Evolutionary conservation across 2,797 vertebrate genomes (phyloP), one percentile per base, ranked within the genome.

Genomic region (Mormyrops boulengeri): DNA sequence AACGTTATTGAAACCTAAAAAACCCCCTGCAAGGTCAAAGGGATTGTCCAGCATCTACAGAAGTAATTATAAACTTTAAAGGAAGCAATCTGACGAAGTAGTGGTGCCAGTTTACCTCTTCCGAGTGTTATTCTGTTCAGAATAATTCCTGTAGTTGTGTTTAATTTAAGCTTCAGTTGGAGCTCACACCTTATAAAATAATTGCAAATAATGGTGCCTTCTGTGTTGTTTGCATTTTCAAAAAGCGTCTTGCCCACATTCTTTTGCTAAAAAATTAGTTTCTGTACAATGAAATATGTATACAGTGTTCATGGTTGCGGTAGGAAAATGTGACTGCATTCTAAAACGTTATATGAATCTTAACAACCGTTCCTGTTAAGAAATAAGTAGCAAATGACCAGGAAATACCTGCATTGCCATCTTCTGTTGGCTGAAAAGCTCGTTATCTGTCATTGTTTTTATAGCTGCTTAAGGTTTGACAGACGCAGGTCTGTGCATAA

Each of bases 311-410:
- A 66, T 80, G 87, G 60, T 87, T 26, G 60, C 89, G 38, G 77
- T 90, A 90, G 52, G 77, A 82, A 92, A 22, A 88, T 80, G 89
- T 47, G 22, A n/a, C 47, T 85, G 53, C 53, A 60, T 60, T 87
- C 17, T 57, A 60, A 41, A 60, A 77, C 88, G 82, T 80, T 80
- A 80, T 52, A 47, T 85, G 44, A 85, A 85, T 89, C 86, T 90
- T 88, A 87, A 57, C 53, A 87, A 60, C 7, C 41, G 80, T 87
- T 89, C 77, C 84, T 89, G 89, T 66, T 89, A 92, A 94, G 90
- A 92, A 93, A 93, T 90, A 90, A 91, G 91, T 93, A 93, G 88
- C 89, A 91, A 89, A 91, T 93, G 91, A 90, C 90, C 92, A 92
- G 92, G 90, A 55, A 89, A 92, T 93, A 92, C 92, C 88, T 88